Evolutionary conservation across 2,113 vertebrate genomes (phyloP).

Genomic region (Neolamprologus ventralis): DNA sequence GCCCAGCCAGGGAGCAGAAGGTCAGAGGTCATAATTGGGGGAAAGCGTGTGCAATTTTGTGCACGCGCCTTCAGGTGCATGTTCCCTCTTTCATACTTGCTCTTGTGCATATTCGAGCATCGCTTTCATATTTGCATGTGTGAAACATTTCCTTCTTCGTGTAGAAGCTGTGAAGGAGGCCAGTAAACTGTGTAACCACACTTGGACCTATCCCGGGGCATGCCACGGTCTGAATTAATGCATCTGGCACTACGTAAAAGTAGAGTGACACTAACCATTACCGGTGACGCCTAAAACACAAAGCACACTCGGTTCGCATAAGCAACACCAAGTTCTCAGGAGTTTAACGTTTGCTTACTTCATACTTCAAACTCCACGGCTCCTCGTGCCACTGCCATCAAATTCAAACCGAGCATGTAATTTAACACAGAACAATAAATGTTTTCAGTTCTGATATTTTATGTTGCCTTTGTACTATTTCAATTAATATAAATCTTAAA

Average conservation of each 20-base stretch:
- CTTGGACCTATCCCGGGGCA: slow-evolving; percentile 8
- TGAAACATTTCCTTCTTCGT: slow-evolving; percentile 14
- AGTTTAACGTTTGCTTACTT: not conserved
- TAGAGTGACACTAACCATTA: slow-evolving; percentile 60
- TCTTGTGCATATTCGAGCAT: not conserved
- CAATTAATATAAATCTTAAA: not conserved
- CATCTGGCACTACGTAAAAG: slow-evolving; percentile 47
- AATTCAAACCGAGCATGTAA: not conserved
- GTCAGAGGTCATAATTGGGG: slow-evolving; percentile 50
- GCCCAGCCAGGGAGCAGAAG: slow-evolving; percentile 25
- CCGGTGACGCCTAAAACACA: slow-evolving; percentile 46
- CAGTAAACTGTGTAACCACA: slow-evolving; percentile 13
- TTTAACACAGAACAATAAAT: not conserved
- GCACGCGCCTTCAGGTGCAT: not conserved
- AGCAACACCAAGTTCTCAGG: not conserved
- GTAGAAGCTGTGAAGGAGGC: slow-evolving; percentile 3
- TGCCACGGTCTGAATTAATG: slow-evolving; percentile 16
- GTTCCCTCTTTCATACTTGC: not conserved
- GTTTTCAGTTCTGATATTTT: not conserved
- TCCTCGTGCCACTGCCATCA: not conserved
- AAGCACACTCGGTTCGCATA: slow-evolving; percentile 44
- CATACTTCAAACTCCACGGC: not conserved
- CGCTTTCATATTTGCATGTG: slow-evolving; percentile 18
- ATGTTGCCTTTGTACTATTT: not conserved
- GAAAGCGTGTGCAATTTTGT: not conserved